Conservation (phyloP, 2,797 vertebrate genomes). For the Microctenopoma lineatum region DNA sequence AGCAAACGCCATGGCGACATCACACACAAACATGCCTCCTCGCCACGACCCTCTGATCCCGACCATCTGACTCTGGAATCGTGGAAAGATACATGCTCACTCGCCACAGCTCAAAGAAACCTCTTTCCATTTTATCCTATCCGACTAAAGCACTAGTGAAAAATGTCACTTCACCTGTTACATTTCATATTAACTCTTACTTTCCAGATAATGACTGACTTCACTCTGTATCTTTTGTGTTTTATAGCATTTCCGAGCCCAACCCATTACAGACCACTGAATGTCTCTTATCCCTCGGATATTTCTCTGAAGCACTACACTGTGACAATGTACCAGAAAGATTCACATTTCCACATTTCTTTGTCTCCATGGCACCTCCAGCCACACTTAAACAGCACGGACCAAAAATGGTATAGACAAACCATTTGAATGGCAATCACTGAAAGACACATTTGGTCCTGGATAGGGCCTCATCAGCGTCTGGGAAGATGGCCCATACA, state of each 20-base stretch:
- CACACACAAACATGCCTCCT: constrained; percentile 80
- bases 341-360: constrained; percentile 6
- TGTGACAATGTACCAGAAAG: constrained; percentile 18
- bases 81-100: constrained; percentile 57
- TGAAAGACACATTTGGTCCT: constrained; percentile 49
- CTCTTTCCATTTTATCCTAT: constrained; percentile 58
- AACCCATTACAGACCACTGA: constrained; percentile 11
- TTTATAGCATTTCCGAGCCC: constrained; percentile 12
- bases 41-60: constrained; percentile 80
- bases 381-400: constrained; percentile 13
- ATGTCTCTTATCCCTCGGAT: constrained; percentile 21
- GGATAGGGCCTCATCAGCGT: constrained; percentile 65
- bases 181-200: constrained; percentile 47
- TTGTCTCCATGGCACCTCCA: constrained; percentile 14
- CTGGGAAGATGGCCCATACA: constrained; percentile 77
- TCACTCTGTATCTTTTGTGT: constrained; percentile 30
- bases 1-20: constrained; percentile 75
- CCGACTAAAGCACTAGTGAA: constrained; percentile 41
- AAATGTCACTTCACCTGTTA: constrained; percentile 66
- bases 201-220: constrained; percentile 54
- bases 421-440: constrained; percentile 27
- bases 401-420: constrained; percentile 17
- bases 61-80: constrained; percentile 77
- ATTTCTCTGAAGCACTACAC: constrained; percentile 20
- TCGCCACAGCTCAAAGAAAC: constrained; percentile 64